Evolutionary conservation across 2,113 vertebrate species (phyloP).

Genomic region (Chionis minor): DNA sequence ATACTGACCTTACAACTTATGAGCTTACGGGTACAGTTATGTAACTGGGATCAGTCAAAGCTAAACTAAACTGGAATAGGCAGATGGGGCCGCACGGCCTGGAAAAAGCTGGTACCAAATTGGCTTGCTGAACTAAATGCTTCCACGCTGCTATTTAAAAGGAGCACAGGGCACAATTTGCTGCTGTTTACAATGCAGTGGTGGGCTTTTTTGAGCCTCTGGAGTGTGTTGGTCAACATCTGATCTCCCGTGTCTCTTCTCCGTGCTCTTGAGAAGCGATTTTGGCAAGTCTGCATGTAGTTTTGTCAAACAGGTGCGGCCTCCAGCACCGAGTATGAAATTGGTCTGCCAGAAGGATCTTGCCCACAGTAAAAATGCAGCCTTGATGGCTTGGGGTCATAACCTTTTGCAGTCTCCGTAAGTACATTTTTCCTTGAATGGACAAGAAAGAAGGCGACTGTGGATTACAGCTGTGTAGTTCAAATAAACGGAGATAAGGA

Average conservation of each 20-base stretch:
- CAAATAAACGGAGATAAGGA: neutral
- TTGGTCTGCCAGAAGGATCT: neutral
- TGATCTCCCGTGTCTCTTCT: neutral
- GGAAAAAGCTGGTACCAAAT: slow-evolving; percentile 30
- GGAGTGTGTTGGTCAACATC: neutral
- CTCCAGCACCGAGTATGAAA: neutral
- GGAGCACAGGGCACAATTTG: neutral
- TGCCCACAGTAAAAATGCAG: neutral
- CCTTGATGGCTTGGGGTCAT: neutral
- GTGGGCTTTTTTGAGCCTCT: neutral
- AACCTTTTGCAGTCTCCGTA: neutral
- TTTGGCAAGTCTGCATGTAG: neutral
- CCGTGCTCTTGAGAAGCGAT: neutral
- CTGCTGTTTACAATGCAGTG: neutral
- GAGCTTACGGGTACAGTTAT: slow-evolving; percentile 35
- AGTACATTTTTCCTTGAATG: neutral
- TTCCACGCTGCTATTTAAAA: neutral
- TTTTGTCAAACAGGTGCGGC: neutral
- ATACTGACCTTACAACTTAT: slow-evolving; percentile 22
- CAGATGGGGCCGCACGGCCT: neutral
- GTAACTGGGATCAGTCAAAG: slow-evolving; percentile 43
- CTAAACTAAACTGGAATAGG: slow-evolving; percentile 45
- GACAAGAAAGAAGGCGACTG: neutral
- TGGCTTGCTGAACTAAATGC: slow-evolving; percentile 16
- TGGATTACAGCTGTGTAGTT: neutral